A percentile compares a stretch with the other conserved stretches of the same genome.
These are phyloP conservation scores for Anhinga anhinga DNA, from an alignment of 2,113 vertebrate species.

Conservation along the genomic window DNA sequence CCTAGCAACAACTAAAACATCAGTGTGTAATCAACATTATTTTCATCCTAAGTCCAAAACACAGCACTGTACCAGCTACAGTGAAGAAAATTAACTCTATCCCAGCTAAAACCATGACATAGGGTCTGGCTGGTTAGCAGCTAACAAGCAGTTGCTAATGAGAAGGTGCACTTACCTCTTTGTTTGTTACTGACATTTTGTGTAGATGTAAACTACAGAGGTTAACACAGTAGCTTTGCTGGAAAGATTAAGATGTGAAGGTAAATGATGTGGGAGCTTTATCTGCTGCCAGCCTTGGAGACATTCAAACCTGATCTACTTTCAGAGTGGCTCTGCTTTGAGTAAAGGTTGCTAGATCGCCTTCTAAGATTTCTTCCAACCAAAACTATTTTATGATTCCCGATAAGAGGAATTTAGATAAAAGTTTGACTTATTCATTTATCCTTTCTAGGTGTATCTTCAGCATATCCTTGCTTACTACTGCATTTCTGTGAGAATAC, in stretches of 20 bases:
- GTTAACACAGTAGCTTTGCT: neutral
- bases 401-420: neutral
- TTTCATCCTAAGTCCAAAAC: no score
- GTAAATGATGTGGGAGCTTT: neutral
- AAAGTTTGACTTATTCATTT: neutral
- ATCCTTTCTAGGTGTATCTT: neutral
- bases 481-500: neutral
- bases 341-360: neutral
- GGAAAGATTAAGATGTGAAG: neutral
- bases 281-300: neutral
- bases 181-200: neutral
- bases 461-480: neutral
- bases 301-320: neutral
- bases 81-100: no score
- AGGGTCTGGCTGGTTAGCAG: neutral
- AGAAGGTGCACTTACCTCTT: neutral
- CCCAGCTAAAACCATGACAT: no score
- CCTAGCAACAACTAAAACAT: no score
- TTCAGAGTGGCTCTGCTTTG: neutral
- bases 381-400: neutral
- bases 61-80: no score
- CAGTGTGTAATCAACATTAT: no score
- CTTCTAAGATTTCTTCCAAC: neutral
- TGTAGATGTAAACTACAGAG: neutral
- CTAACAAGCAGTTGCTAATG: fast-evolving